These are phyloP conservation scores for Drosophila yooni DNA, from an alignment of 2,888 invertebrate species.

Conservation along the genomic window DNA sequence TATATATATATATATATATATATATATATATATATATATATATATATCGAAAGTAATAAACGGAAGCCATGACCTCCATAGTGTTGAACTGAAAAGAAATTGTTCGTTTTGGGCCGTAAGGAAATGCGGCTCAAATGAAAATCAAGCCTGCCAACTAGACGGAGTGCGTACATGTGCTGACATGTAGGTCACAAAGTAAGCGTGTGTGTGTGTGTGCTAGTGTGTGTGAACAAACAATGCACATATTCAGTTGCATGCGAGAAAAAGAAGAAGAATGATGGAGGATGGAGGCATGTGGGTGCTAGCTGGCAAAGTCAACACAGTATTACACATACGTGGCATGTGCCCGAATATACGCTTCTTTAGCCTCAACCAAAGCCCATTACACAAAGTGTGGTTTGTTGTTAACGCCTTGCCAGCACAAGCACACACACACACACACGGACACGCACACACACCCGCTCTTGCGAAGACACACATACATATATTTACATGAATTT, in stretches of 20 bases:
- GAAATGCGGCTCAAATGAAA: conserved; percentile 65
- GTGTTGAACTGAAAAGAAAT: conserved; percentile 22
- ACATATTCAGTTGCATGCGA: conserved; percentile 46
- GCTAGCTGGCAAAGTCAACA: conserved; percentile 68
- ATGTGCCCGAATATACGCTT: conserved; percentile 31
- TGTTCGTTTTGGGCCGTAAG: conserved; percentile 44
- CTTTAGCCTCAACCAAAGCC: conserved; percentile 49
- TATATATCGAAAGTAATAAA: conserved; percentile 42
- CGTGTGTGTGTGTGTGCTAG: conserved; percentile 24
- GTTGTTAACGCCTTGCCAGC: conserved; percentile 69
- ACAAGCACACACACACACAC: conserved; percentile 10
- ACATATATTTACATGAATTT: conserved; percentile 48
- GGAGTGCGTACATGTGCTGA: conserved; percentile 40
- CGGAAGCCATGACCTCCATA: conserved; percentile 68
- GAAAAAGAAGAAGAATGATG: not conserved
- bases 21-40: conserved; percentile 15
- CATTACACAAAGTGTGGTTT: conserved; percentile 75
- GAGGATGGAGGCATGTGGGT: conserved; percentile 27
- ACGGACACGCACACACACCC: not conserved
- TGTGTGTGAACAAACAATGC: conserved; percentile 49
- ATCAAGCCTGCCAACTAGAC: conserved; percentile 62
- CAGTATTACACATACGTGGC: conserved; percentile 56
- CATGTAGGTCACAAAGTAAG: conserved; percentile 45
- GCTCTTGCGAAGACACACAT: not conserved
- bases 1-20: conserved; percentile 21